These are phyloP conservation scores for Dolichomitus sp. DNA, from an alignment of 2,888 invertebrate genomes.

Conservation along the genomic window DNA sequence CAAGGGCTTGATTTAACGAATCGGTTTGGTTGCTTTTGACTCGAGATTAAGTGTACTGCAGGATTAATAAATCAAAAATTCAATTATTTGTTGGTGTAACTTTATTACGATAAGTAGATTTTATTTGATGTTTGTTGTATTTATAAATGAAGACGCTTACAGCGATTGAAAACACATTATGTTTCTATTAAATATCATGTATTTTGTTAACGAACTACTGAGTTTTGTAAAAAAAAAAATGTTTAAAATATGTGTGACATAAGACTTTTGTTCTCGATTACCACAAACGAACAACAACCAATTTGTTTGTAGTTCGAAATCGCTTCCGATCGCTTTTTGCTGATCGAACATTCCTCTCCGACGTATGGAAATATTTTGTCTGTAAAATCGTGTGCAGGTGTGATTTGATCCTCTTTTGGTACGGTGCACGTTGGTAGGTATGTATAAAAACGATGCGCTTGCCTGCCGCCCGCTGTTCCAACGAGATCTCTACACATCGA, in stretches of 20 bases:
- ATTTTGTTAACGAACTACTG: too few species aligned
- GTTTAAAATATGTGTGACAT: too few species aligned
- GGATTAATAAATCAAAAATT: not conserved
- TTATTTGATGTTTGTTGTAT: too few species aligned
- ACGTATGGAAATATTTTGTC: constrained; percentile 55
- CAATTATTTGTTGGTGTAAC: not conserved
- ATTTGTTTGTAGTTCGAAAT: constrained; percentile 74
- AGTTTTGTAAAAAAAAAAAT: too few species aligned
- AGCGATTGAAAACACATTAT: too few species aligned
- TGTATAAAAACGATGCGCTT: constrained; percentile 52
- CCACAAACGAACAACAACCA: too few species aligned
- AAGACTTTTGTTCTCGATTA: too few species aligned
- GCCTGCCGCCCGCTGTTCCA: constrained; percentile 53
- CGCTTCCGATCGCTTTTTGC: constrained; percentile 83
- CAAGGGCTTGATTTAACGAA: constrained; percentile 25
- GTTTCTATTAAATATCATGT: too few species aligned
- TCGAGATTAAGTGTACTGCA: constrained; percentile 13
- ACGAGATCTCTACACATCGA: constrained; percentile 32
- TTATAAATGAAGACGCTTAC: too few species aligned
- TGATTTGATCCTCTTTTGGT: constrained; percentile 4
- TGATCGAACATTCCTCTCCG: constrained; percentile 76
- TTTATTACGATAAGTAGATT: too few species aligned
- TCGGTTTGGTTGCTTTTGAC: not conserved
- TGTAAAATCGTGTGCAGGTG: constrained; percentile 27
- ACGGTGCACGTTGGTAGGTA: constrained; percentile 14